These are phyloP conservation scores for Benthosema pterotum DNA, from an alignment of 2,797 vertebrate species.

Conservation along the genomic window DNA sequence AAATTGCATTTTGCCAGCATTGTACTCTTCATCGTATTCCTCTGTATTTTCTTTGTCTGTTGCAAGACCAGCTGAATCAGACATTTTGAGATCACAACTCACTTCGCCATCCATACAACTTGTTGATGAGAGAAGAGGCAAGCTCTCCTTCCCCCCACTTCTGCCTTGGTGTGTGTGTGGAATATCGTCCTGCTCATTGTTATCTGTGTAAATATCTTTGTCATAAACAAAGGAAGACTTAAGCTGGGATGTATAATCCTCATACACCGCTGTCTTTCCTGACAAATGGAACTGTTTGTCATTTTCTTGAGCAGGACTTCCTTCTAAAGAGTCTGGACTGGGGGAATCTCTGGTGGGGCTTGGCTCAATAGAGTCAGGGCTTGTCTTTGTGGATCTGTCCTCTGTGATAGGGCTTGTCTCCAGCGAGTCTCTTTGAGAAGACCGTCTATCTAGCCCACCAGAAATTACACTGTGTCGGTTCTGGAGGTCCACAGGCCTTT, in stretches of 20 bases:
- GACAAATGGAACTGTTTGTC: conserved; percentile 51
- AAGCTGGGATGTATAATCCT: conserved; percentile 72
- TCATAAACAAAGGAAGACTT: conserved; percentile 60
- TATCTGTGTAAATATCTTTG: conserved; percentile 51
- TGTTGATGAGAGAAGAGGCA: conserved; percentile 73
- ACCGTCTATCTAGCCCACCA: conserved; percentile 78
- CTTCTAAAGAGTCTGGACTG: conserved; percentile 93
- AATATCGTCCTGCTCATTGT: conserved; percentile 72
- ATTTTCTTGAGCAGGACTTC: conserved; percentile 85
- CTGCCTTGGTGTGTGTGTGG: conserved; percentile 81
- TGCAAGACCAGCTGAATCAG: conserved; percentile 41
- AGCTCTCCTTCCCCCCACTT: conserved; percentile 78
- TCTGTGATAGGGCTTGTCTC: conserved; percentile 90
- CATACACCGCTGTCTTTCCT: conserved; percentile 60
- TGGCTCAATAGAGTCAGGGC: conserved; percentile 96
- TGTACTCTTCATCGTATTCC: conserved; percentile 27
- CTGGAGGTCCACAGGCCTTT: conserved; percentile 80
- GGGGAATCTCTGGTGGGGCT: conserved; percentile 92
- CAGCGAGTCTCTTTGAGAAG: conserved; percentile 89
- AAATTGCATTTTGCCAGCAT: conserved; percentile 78
- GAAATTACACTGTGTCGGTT: conserved; percentile 73
- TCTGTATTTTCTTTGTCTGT: conserved; percentile 31
- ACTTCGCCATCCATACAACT: conserved; percentile 73
- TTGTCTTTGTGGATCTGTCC: conserved; percentile 91
- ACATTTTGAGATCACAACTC: conserved; percentile 78